Evolutionary conservation across 2,113 vertebrate genomes (phyloP).

Genomic region (Hippopotamus amphibius): DNA sequence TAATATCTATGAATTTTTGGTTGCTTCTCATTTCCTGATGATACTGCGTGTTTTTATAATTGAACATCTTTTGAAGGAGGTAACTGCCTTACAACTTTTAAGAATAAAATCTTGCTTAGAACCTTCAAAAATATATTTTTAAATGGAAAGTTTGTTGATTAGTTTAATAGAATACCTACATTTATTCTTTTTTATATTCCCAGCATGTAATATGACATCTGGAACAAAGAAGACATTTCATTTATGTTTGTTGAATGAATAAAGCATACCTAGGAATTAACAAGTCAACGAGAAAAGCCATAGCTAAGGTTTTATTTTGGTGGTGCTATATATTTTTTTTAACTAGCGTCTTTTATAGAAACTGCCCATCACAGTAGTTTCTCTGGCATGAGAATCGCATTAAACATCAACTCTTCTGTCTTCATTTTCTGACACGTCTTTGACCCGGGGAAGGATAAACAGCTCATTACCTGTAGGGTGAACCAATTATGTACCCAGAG

Average conservation of each 20-base stretch:
- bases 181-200: neutral
- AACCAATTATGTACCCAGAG: neutral
- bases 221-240: neutral
- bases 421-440: slow-evolving; percentile 29
- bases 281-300: neutral
- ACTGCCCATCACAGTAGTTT: neutral
- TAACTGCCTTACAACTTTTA: neutral
- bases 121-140: neutral
- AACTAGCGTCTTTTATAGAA: neutral
- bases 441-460: neutral
- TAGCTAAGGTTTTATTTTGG: neutral
- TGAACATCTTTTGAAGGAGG: neutral
- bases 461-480: neutral
- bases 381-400: neutral
- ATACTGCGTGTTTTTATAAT: neutral
- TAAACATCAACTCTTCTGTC: neutral
- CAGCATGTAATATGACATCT: neutral
- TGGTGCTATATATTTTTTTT: neutral
- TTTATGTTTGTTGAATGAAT: neutral
- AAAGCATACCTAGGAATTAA: neutral
- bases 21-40: neutral
- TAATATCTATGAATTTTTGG: neutral
- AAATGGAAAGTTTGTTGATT: neutral
- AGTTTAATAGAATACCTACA: neutral
- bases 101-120: neutral